These are phyloP conservation scores for Dendronephthya gigantea DNA, from an alignment of 64 coral and sea anemone species.

Conservation along the genomic window DNA sequence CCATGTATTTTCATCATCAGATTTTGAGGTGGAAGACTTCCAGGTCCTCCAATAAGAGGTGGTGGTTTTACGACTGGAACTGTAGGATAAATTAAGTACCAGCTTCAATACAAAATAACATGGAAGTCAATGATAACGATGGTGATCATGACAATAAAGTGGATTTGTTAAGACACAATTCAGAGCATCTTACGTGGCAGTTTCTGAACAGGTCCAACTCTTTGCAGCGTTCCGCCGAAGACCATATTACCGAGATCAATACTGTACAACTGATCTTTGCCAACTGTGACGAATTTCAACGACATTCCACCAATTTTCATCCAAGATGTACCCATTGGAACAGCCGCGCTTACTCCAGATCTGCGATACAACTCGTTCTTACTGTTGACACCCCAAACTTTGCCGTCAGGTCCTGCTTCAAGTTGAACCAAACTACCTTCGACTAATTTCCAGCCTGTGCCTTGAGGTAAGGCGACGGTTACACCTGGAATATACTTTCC, in stretches of 20 bases:
- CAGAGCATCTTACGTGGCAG: too few species aligned
- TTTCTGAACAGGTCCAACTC: too few species aligned
- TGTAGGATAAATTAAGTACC: too few species aligned
- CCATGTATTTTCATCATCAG: too few species aligned
- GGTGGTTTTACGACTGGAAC: too few species aligned
- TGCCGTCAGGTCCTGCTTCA: slow-evolving; percentile 27
- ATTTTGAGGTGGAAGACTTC: too few species aligned
- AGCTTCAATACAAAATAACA: too few species aligned
- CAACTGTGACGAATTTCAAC: background rate
- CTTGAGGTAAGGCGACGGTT: background rate
- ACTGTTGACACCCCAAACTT: slow-evolving; percentile 18
- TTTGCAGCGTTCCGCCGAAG: background rate
- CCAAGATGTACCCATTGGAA: slow-evolving; percentile 23
- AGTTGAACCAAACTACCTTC: slow-evolving; percentile 14
- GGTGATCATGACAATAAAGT: too few species aligned
- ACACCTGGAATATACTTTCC: background rate
- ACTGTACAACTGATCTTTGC: background rate
- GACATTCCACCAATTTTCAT: slow-evolving; percentile 11
- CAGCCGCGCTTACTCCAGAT: background rate
- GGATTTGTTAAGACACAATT: too few species aligned
- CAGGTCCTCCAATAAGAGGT: too few species aligned
- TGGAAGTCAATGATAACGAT: too few species aligned
- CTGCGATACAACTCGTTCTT: background rate
- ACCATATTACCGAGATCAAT: background rate
- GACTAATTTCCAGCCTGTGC: slow-evolving; percentile 16